Percentiles rank a stretch among this genome's conserved stretches.
These are phyloP conservation scores for Lepus timidus DNA, from an alignment of 2,113 vertebrate species.

Conservation along the genomic window DNA sequence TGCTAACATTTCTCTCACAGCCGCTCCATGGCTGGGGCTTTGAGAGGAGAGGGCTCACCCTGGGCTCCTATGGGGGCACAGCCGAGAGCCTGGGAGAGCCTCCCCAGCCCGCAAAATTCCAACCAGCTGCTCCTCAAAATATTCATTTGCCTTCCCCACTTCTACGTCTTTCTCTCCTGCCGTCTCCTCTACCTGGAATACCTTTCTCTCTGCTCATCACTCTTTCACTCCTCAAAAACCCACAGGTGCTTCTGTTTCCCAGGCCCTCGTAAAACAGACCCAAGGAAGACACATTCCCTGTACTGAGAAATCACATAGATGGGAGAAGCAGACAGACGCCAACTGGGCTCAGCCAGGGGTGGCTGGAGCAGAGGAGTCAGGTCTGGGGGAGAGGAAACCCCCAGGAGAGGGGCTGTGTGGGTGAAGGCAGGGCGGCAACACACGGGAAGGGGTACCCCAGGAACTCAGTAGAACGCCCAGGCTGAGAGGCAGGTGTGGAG, in stretches of 20 bases:
- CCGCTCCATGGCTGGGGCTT: not conserved
- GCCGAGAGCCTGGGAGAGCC: not conserved
- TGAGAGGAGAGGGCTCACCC: not conserved
- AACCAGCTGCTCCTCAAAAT: not conserved
- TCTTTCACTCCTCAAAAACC: not conserved
- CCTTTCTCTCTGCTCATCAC: not conserved
- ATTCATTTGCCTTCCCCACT: not conserved
- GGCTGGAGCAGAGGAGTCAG: not conserved
- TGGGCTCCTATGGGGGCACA: not conserved
- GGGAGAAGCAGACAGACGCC: not conserved
- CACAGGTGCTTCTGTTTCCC: not conserved
- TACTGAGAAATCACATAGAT: not conserved
- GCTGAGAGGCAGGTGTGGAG: not conserved
- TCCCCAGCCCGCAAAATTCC: not conserved
- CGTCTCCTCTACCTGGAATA: not conserved
- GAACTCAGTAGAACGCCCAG: fast-evolving
- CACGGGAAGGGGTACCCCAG: fast-evolving
- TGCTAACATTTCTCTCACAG: not conserved
- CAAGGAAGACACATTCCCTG: not conserved
- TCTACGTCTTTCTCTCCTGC: not conserved
- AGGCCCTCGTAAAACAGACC: not conserved
- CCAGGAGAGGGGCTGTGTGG: not conserved
- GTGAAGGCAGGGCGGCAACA: not conserved
- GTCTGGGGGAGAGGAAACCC: not conserved
- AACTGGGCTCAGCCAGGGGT: not conserved